Base-by-base conservation (phyloP, 2,797 vertebrate species). In the Myotis daubentonii region DNA sequence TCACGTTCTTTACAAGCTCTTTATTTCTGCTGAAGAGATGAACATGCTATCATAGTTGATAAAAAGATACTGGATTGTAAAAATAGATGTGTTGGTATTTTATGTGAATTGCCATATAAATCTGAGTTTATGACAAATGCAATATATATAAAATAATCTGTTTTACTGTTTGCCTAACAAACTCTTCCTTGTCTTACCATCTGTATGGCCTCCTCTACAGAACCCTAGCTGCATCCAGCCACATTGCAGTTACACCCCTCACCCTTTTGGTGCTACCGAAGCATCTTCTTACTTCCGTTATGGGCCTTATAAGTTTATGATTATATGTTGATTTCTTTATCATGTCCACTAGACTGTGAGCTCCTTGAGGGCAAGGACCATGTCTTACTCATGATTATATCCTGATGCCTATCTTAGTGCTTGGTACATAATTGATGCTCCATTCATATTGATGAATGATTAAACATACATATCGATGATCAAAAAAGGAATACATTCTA, bases 311-410 rank as follows among this genome's bases (percentile, higher is more conserved):
- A 41, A 22, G 66, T 66, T 72, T n/a, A 8, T 78, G 74, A 30
- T 71, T 93, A 22, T 91, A 17, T 90, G 55, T 41, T 90, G 74
- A 38, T 92, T 87, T 81, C 47, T 83, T 87, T 5, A 70, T 53
- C 30, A 85, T 3, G 0, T n/a, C 41, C 25, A 28, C 74, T 90
- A 97, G 96, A 96, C 28, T 97, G 96, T 96, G 92, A 93, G 95
- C 95, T 97, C 96, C 96, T 96, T 91, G 95, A 93, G 95, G 87
- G 96, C 96, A 97, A 81, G 89, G n/a, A 13, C 8, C 30, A 2
- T 57, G 19, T 89, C 65, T 75, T 68, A 75, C 68, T 95, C 8
- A 5, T 83, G 19, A 51, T 62, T 94, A 1, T 90, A 65, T 80
- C 72, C 60, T 82, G 23, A 87, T 78, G 60, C 74, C 72, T 71